Percentiles rank a stretch among this genome's conserved stretches.
Evolutionary conservation across 1,140 invertebrate species (phyloP).

Genomic region (Drosophila repleta): DNA sequence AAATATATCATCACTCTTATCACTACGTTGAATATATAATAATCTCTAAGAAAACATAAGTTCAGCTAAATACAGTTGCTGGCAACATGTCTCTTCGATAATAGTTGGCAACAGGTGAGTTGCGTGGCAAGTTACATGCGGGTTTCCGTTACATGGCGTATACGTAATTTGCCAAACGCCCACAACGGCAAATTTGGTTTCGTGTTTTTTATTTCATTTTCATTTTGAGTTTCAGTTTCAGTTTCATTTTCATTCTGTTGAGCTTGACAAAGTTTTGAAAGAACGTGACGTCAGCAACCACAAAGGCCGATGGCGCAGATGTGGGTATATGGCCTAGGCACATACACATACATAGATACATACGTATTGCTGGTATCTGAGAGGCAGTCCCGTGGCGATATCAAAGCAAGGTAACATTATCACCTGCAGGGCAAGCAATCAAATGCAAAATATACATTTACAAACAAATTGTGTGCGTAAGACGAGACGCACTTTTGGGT

Average conservation of each 20-base stretch:
- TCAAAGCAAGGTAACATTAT: constrained; percentile 40
- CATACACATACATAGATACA: no score
- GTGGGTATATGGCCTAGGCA: not conserved
- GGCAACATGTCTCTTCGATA: not conserved
- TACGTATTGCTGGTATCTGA: not conserved
- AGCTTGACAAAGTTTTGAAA: constrained; percentile 13
- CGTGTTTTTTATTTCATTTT: no score
- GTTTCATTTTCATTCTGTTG: not conserved
- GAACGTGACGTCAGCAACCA: constrained; percentile 51
- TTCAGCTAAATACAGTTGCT: no score
- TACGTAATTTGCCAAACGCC: constrained; percentile 14
- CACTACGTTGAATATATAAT: no score
- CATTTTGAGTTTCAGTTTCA: no score
- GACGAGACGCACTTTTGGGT: constrained; percentile 47
- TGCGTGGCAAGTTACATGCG: no score
- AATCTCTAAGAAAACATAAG: no score
- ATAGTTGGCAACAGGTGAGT: not conserved
- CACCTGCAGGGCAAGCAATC: constrained; percentile 69
- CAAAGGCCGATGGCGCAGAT: not conserved
- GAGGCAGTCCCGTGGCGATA: constrained; percentile 1
- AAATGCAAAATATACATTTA: constrained; percentile 76
- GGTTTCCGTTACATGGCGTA: constrained; percentile 15
- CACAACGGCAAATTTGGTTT: constrained; percentile 14
- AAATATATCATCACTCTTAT: no score
- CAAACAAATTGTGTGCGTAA: constrained; percentile 74